Conservation (phyloP, 1,140 invertebrate genomes). For the Eupristina koningsbergeri region DNA sequence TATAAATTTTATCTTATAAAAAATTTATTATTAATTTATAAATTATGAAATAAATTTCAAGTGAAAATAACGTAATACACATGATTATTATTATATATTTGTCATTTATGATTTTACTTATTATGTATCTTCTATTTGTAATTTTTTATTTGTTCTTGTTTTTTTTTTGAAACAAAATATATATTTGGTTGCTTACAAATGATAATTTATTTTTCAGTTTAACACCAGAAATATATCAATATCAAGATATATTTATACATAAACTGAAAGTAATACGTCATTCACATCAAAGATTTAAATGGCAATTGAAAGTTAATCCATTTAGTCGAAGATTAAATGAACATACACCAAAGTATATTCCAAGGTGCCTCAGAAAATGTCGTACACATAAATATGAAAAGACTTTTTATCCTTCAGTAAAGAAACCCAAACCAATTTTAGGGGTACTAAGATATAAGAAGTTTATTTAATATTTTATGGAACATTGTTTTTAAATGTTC, state of each 20-base stretch:
- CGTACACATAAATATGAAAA: slow-evolving; percentile 74
- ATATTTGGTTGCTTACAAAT: too few species aligned
- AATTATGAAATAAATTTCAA: too few species aligned
- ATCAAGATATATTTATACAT: slow-evolving; percentile 86
- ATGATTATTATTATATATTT: too few species aligned
- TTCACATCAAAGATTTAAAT: slow-evolving; percentile 79
- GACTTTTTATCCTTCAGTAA: slow-evolving; percentile 76
- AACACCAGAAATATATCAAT: slow-evolving; percentile 80
- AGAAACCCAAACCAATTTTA: background rate
- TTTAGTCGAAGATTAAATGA: slow-evolving; percentile 77
- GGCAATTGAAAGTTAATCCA: slow-evolving; percentile 78
- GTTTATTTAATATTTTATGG: background rate
- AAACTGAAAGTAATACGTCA: slow-evolving; percentile 77
- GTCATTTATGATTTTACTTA: too few species aligned
- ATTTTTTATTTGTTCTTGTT: too few species aligned
- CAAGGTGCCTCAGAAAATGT: slow-evolving; percentile 75
- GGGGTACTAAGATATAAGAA: background rate
- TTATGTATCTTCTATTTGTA: too few species aligned
- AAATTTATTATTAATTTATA: too few species aligned
- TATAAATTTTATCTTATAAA: too few species aligned
- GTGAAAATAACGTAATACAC: too few species aligned
- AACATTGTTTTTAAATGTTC: background rate
- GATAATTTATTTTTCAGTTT: slow-evolving; percentile 61
- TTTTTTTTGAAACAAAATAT: too few species aligned
- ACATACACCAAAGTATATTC: slow-evolving; percentile 79